A percentile compares a stretch with the other conserved stretches of the same genome.
Conservation (phyloP, 2,113 vertebrate species). For the Gymnocephalus cernua region DNA sequence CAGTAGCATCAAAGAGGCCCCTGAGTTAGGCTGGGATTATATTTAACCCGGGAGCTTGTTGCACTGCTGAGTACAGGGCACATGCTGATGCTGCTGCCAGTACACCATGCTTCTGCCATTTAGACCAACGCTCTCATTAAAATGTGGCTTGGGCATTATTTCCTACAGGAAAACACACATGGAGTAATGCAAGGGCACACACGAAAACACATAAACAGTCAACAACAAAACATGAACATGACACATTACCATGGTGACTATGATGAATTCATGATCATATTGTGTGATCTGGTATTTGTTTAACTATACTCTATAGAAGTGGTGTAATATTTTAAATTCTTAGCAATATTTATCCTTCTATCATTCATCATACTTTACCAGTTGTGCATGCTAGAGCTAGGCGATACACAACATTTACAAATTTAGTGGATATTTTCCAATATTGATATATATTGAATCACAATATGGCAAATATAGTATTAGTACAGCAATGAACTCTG, state of each 20-base stretch:
- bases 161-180: constrained; percentile 66
- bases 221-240: constrained; percentile 19
- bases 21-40: constrained; percentile 80
- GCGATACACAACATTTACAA: background rate
- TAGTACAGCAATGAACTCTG: background rate
- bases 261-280: background rate
- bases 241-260: background rate
- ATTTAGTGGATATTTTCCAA: background rate
- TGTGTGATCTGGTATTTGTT: background rate
- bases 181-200: constrained; percentile 16
- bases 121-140: constrained; percentile 69
- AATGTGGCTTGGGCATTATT: constrained; percentile 66
- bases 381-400: background rate
- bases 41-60: constrained; percentile 79
- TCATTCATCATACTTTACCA: background rate
- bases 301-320: background rate
- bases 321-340: background rate
- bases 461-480: background rate
- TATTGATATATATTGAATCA: background rate
- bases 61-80: constrained; percentile 63
- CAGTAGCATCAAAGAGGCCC: constrained; percentile 83
- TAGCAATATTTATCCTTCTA: background rate
- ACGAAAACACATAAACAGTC: constrained; percentile 33
- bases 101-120: constrained; percentile 56
- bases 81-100: constrained; percentile 65